A percentile compares a stretch with the other conserved stretches of the same genome.
Conservation (phyloP, 1,140 invertebrate species). For the Drosophila malerkotliana region DNA sequence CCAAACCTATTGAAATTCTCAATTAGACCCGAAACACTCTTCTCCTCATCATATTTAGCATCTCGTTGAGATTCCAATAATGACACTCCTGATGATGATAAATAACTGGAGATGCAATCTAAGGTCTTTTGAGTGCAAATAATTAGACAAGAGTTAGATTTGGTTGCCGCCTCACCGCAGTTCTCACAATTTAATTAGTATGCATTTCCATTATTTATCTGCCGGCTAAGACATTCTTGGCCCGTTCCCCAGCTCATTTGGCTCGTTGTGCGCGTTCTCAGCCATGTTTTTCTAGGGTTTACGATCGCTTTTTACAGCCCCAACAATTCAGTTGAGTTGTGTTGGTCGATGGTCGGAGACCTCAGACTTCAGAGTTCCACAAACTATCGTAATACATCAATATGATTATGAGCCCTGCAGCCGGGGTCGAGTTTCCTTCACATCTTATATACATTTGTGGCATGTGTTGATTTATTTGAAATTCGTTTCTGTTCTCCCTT, state of each 20-base stretch:
- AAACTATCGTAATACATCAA: slow-evolving; percentile 76
- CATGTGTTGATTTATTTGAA: slow-evolving; percentile 77
- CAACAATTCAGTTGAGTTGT: slow-evolving; percentile 4
- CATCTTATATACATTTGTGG: slow-evolving; percentile 44
- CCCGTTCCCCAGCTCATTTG: slow-evolving; percentile 31
- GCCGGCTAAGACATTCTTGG: slow-evolving; percentile 47
- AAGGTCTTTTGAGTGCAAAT: slow-evolving; percentile 56
- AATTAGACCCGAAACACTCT: slow-evolving; percentile 47
- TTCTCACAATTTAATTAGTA: slow-evolving; percentile 74
- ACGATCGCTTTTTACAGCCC: slow-evolving; percentile 60
- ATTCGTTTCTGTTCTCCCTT: slow-evolving; percentile 54
- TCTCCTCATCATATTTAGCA: slow-evolving; percentile 28
- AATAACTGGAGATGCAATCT: slow-evolving; percentile 20
- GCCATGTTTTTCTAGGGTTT: slow-evolving; percentile 69
- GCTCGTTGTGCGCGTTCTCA: slow-evolving; percentile 35
- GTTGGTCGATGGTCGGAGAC: slow-evolving; percentile 5
- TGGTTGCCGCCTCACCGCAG: slow-evolving; percentile 12
- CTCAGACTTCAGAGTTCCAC: slow-evolving; percentile 35
- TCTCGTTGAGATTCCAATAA: slow-evolving; percentile 36
- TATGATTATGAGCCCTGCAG: slow-evolving; percentile 67
- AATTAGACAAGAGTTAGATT: slow-evolving; percentile 30
- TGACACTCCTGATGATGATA: slow-evolving; percentile 52
- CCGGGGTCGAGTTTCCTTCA: slow-evolving; percentile 27
- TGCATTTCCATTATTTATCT: slow-evolving; percentile 74
- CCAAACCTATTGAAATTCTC: slow-evolving; percentile 56